Evolutionary conservation across 2,797 vertebrate genomes (phyloP), one percentile per base, ranked within the genome.

Genomic region (Glyptemys insculpta): DNA sequence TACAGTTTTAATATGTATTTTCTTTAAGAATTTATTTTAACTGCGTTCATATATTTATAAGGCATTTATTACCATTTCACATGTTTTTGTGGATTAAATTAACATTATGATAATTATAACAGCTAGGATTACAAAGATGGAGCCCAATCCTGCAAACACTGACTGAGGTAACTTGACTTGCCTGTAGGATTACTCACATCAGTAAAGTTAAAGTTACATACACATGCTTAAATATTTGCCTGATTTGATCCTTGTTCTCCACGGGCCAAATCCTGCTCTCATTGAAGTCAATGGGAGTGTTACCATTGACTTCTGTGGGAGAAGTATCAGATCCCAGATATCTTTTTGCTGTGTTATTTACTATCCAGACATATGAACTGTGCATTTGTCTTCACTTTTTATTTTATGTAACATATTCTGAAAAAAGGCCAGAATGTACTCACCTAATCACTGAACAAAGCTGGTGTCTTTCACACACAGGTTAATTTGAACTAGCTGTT

Each of bases 401-500:
- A 59, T 97, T 96, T 96, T 92, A 49, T 89, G 68, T 81, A 27
- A 2, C 84, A 84, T 93, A 81, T 18, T 41, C 27, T 47, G 52
- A 41, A 62, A 3, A 27, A 79, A 82, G 23, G 57, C 74, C 85
- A 81, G 16, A 95, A 96, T 92, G 96, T 96, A 81, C 41, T 92
- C 56, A 95, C n/a, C 82, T 93, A 96, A 93, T 97, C 95, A 96
- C 47, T 97, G 92, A 97, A 90, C 94, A 96, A 91, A 95, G 87
- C 97, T 92, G 93, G 91, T 97, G 79, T 95, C 87, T 96, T 98
- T 97, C 85, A 96, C 91, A 96, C 62, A 34, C 79, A 95, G 83
- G 91, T 97, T 97, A 97, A 95, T 98, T 94, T 95, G 88, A 96
- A 88, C 90, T 94, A 97, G 92, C 84, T 86, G 85, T 96, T 97